These are phyloP conservation scores for Biston stratarius DNA, from an alignment of 2,888 invertebrate genomes.

Conservation along the genomic window DNA sequence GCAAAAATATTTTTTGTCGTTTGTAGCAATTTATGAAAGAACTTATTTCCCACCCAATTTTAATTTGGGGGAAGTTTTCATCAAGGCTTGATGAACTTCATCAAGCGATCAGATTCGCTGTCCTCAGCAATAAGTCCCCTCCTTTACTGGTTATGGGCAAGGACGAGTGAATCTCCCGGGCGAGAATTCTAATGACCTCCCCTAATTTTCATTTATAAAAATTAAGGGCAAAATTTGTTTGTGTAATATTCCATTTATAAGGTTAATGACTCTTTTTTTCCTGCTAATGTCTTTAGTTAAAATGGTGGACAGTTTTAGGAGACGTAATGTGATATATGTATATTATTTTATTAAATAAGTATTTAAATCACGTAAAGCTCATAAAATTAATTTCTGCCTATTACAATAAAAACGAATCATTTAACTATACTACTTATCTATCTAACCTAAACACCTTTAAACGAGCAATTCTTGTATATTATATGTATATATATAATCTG, in stretches of 20 bases:
- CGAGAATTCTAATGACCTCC: constrained; percentile 68
- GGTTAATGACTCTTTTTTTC: constrained; percentile 50
- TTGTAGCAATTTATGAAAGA: neutral
- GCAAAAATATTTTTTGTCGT: neutral
- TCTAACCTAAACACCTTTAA: too few species aligned
- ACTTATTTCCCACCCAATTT: constrained; percentile 3
- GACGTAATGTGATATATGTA: neutral
- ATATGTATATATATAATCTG: too few species aligned
- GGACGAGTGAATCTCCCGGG: constrained; percentile 61
- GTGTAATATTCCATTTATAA: constrained; percentile 49
- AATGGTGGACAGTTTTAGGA: constrained; percentile 8
- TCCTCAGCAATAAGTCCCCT: constrained; percentile 42
- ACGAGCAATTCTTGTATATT: too few species aligned
- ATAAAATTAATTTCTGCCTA: too few species aligned
- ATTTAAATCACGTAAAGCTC: neutral
- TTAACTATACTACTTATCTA: too few species aligned
- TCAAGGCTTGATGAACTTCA: constrained; percentile 30
- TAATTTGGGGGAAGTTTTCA: constrained; percentile 18
- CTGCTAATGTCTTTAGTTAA: constrained; percentile 17
- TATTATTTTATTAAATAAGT: neutral
- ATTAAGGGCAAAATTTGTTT: constrained; percentile 59
- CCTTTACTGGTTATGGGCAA: constrained; percentile 63
- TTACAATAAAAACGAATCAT: too few species aligned
- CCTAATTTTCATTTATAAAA: constrained; percentile 75
- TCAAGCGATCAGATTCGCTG: constrained; percentile 41